phyloP scores from a whole-genome alignment of 2,113 vertebrate species.

The Sitta europaea region DNA sequence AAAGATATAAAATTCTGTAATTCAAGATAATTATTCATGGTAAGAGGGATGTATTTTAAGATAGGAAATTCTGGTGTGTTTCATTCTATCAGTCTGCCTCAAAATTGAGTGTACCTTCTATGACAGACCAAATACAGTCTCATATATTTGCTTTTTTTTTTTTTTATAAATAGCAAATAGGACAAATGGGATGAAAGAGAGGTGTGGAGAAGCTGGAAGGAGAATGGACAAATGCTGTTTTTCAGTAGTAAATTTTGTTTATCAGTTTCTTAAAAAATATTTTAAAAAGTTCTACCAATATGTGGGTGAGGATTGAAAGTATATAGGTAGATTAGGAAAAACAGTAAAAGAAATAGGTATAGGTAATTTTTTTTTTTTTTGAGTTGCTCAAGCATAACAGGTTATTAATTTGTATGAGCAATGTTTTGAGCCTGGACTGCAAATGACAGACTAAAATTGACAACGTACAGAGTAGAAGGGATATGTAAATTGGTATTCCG shows the following conservation, averaged over 20 bases:
- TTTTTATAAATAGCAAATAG: not conserved
- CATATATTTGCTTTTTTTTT: not conserved
- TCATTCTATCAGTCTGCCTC: not conserved
- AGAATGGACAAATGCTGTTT: not conserved
- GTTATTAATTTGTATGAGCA: not conserved
- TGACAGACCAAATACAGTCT: not conserved
- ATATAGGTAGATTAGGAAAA: not conserved
- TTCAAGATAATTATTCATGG: not conserved
- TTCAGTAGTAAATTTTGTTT: not conserved
- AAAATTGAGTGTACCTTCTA: not conserved
- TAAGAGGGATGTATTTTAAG: not conserved
- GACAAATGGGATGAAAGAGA: not conserved
- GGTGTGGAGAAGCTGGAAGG: not conserved
- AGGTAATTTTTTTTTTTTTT: not conserved
- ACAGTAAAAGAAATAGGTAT: not conserved
- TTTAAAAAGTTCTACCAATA: not conserved
- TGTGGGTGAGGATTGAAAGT: rapidly evolving
- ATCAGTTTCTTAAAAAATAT: not conserved
- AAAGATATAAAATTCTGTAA: not conserved
- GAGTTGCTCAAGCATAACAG: not conserved
- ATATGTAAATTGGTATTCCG: not conserved
- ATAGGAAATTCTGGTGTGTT: not conserved
- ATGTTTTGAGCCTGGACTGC: not conserved
- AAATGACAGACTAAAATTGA: conserved; percentile 14
- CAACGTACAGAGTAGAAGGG: not conserved